Evolutionary conservation across 2,888 invertebrate species (phyloP).

Genomic region (Diloba caeruleocephala): DNA sequence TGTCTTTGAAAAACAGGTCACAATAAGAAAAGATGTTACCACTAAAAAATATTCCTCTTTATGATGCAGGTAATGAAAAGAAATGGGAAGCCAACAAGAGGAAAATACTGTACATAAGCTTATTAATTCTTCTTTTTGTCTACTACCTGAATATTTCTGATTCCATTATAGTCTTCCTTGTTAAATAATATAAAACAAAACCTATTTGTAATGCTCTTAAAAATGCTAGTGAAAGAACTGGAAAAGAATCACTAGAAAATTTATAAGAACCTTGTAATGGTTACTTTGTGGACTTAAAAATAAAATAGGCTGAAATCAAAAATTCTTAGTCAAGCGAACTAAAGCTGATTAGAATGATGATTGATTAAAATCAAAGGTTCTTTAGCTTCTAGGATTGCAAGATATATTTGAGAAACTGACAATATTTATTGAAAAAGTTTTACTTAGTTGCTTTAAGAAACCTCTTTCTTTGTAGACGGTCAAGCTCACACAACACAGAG

Average conservation of each 20-base stretch:
- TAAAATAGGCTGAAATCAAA: slow-evolving; percentile 11
- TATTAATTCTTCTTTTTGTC: slow-evolving; percentile 75
- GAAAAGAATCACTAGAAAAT: slow-evolving; percentile 30
- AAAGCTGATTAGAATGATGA: too few species aligned
- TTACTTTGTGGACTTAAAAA: slow-evolving; percentile 18
- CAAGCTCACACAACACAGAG: too few species aligned
- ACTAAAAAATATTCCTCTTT: slow-evolving; percentile 69
- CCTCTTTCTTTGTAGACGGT: too few species aligned
- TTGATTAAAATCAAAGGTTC: too few species aligned
- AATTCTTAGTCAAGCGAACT: too few species aligned
- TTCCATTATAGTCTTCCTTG: slow-evolving; percentile 56
- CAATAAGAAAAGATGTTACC: slow-evolving; percentile 68
- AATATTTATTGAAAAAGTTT: too few species aligned
- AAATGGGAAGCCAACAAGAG: slow-evolving; percentile 76
- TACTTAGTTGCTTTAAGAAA: too few species aligned
- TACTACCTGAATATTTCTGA: slow-evolving; percentile 60
- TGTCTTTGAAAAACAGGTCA: slow-evolving; percentile 66
- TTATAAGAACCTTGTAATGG: slow-evolving; percentile 12
- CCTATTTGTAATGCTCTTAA: slow-evolving; percentile 43
- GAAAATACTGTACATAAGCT: slow-evolving; percentile 75
- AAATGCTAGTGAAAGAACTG: slow-evolving; percentile 10
- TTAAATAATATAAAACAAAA: slow-evolving; percentile 56
- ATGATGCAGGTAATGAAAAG: slow-evolving; percentile 80
- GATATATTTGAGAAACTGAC: too few species aligned
- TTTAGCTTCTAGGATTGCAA: too few species aligned